Base-by-base conservation (phyloP, 2,113 vertebrate species). In the Calonectris borealis region DNA sequence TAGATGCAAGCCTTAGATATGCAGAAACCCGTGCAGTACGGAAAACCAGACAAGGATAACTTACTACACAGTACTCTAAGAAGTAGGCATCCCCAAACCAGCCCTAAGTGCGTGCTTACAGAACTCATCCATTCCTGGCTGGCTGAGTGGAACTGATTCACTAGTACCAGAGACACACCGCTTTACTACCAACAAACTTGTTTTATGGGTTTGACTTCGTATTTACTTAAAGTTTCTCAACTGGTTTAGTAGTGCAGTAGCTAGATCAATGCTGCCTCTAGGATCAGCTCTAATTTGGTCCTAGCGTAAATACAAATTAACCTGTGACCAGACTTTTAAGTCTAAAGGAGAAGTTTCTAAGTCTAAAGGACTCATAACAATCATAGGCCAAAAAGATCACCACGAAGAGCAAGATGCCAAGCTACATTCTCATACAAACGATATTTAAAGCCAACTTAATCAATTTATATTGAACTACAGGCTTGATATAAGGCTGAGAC, bases 1-100 rank as follows among this genome's bases (percentile, higher is more conserved):
- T 46, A 20, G 0, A 6, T 1, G 11, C 51, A 75, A 46, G 40
- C 40, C 6, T 12, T 10, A 46, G n/a, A 42, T 7, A 25, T 0
- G 15, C 32, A 70, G 82, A 71, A 86, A 40, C 31, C 26, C 2
- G 2, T 11, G 27, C 27, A 48, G 25, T 15, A 69, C 0, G 1
- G 60, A 54, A 54, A 52, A 34, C 3, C n/a, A 72, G 68, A 44
- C 32, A n/a, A 15, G 26, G 36, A 31, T n/a, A 52, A 32, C 32
- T 57, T 16, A 14, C 32, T 16, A 20, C 38, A 48, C 9, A 42
- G n/a, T 11, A 19, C 6, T 13, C 10, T 4, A 48, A 26, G 29
- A 27, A 70, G 57, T 0, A 38, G 26, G 10, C 38, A 57, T 48
- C n/a, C 32, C 32, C 60, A 70, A n/a, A 55, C 5, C 34, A 65